Evolutionary conservation across 92 coral and sea anemone genomes (phyloP), one percentile per base, ranked within the genome.

Genomic region (Micromussa lordhowensis): DNA sequence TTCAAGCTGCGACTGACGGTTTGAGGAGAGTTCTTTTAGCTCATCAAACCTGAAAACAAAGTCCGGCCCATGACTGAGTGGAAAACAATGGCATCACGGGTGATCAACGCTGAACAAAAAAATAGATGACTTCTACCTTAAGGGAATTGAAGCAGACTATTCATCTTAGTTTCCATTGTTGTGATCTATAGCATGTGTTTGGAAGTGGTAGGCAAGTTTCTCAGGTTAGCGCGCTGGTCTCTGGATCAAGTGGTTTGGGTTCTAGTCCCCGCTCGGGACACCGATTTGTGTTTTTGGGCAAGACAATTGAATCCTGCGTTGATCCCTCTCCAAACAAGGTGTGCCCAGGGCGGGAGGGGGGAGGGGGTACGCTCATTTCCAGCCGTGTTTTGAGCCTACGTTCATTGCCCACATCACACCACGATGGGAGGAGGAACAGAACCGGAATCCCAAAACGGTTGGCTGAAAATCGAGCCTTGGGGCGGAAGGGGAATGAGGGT

Each of bases 1-100:
- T 68, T 97, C 99, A 57, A 97, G 91, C 64, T 95, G 96, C 13
- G 95, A 85, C 61, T 91, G 96, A 68, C 99, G 95, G 71, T 76
- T 88, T 22, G 86, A 74, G 22, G 95, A 90, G 29, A 95, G 94
- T 80, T 92, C 91, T 71, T 85, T 87, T 70, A 96, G 88, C 24
- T 93, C 94, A 40, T 87, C 88, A 82, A 91, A 94, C 87, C 96
- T 94, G 76, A 36, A 69, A 53, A 80, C 0, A 72, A 55, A 11
- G 15, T 12, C 31, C 8, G 30, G 15, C 24, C 31, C 17, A 48
- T 29, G 15, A 69, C n/a, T 68, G 29, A 32, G 12, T 44, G 51
- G 8, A 12, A 24, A 36, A 80, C 48, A 55, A 4, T 13, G 34
- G 5, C 29, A 22, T 31, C 4, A 55, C 12, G 19, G 63, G 28